These are phyloP conservation scores for Bagarius yarrelli DNA, from an alignment of 2,113 vertebrate species.

Conservation along the genomic window DNA sequence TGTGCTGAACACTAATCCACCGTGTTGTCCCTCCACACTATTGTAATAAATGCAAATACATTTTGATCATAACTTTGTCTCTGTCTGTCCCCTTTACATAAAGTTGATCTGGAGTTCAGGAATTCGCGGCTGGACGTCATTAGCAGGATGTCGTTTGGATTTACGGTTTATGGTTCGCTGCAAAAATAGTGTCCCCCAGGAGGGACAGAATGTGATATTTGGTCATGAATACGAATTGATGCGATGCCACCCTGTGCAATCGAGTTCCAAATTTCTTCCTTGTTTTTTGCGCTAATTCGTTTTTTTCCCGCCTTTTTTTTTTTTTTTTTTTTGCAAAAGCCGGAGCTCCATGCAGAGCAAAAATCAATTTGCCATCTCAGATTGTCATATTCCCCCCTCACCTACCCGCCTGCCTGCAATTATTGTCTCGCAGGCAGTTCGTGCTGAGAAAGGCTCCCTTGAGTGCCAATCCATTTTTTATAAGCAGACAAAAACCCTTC, in stretches of 20 bases:
- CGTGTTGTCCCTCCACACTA: too few relatives aligned
- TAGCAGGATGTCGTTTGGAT: conserved; percentile 25
- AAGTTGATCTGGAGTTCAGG: too few relatives aligned
- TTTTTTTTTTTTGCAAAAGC: conserved; percentile 49
- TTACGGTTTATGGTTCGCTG: conserved; percentile 35
- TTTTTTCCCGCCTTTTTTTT: conserved; percentile 32
- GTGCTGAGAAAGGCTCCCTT: conserved; percentile 53
- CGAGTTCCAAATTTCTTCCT: conserved; percentile 44
- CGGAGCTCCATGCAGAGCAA: conserved; percentile 58
- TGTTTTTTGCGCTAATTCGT: conserved; percentile 45
- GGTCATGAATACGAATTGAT: conserved; percentile 47
- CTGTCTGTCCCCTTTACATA: neutral
- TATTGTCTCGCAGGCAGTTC: conserved; percentile 62
- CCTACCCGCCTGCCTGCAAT: conserved; percentile 60
- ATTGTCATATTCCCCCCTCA: conserved; percentile 66
- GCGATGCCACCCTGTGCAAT: conserved; percentile 49
- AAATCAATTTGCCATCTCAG: conserved; percentile 72
- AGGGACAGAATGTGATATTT: conserved; percentile 34
- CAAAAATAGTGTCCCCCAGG: conserved; percentile 43
- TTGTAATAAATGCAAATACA: neutral
- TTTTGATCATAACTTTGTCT: conserved; percentile 15
- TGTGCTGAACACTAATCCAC: too few relatives aligned
- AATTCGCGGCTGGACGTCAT: neutral
- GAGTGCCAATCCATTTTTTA: conserved; percentile 59
- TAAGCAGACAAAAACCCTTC: conserved; percentile 38